Base-by-base conservation (phyloP, 1,140 invertebrate genomes). In the Trissolcus basalis region DNA sequence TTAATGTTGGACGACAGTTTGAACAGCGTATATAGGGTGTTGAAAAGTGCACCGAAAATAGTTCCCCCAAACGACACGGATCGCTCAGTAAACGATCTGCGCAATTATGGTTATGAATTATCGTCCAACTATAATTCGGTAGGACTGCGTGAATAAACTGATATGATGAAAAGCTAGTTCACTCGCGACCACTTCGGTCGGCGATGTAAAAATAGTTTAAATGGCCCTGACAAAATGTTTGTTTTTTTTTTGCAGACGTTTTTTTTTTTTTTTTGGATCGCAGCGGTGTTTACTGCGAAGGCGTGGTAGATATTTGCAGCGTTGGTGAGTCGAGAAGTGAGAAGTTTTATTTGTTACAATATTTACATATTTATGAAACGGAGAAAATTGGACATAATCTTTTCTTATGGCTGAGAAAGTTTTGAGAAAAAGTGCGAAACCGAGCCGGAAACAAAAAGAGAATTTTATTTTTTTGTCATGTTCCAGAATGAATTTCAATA, bases 41-140 rank as follows among this genome's bases (percentile, higher is more conserved):
- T 35, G 43, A 36, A 48, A 48, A 13, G 51, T 3, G 36, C 47
- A 55, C 43, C 16, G n/a, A 53, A 68, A 68, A 68, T 68, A 68
- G 64, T 51, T 49, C 39, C 47, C 33, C 16, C 33, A 35, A 45
- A 16, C 33, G 36, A 27, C 10, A 53, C n/a, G 55, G 58, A 51
- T 68, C 50, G 58, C 10, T 59, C 48, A 36, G 8, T 53, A 53
- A 69, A 60, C 14, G 49, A 47, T 12, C 47, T 14, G 45, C 11
- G 47, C 33, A 33, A 7, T 45, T 44, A n/a, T 53, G 16, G 16
- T 13, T 16, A 19, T 41, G 41, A 68, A 53, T 39, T 53, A 53
- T 47, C 6, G 19, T 6, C 19, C 2, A 27, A 6, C 19, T 27
- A 27, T 27, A 27, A 27, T 27, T 27, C 6, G 2, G 19, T 27